Percentiles rank a stretch among this genome's conserved stretches.
These are phyloP conservation scores for Antheraea mylitta DNA, from an alignment of 1,140 invertebrate genomes.

Conservation along the genomic window DNA sequence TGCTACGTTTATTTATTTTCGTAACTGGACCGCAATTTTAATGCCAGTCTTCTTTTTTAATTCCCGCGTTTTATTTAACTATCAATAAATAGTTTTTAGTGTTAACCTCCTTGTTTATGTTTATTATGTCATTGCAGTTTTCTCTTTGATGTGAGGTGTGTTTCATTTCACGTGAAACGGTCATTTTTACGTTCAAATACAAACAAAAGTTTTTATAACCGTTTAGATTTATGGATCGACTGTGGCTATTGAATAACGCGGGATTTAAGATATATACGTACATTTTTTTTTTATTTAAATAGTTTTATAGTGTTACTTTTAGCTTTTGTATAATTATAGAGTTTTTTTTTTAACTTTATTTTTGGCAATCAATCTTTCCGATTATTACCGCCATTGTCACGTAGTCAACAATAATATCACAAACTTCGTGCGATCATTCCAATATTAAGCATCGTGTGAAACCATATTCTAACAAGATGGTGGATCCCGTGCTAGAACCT, in stretches of 20 bases:
- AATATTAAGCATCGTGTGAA: no score
- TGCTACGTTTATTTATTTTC: conserved; percentile 8
- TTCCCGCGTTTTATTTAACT: conserved; percentile 14
- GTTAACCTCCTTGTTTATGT: conserved; percentile 10
- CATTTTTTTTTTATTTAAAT: conserved; percentile 5
- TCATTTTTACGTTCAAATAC: conserved; percentile 16
- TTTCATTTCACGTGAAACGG: conserved; percentile 16
- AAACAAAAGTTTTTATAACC: conserved; percentile 22
- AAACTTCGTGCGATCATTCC: no score
- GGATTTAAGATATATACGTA: conserved; percentile 8
- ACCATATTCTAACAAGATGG: no score
- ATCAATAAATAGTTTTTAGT: conserved; percentile 15
- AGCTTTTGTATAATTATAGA: no score
- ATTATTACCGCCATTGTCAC: no score
- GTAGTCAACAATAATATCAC: no score
- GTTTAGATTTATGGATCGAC: conserved; percentile 24
- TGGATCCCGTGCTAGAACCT: no score
- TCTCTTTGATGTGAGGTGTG: conserved; percentile 22
- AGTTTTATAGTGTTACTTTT: neutral
- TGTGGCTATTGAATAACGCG: conserved; percentile 16
- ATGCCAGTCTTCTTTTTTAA: conserved; percentile 1
- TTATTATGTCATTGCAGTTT: conserved; percentile 21
- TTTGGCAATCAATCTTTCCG: no score
- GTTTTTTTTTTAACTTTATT: neutral
- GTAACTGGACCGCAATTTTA: conserved; percentile 9